Conservation (phyloP, 2,113 vertebrate genomes). For the Nanorana parkeri region DNA sequence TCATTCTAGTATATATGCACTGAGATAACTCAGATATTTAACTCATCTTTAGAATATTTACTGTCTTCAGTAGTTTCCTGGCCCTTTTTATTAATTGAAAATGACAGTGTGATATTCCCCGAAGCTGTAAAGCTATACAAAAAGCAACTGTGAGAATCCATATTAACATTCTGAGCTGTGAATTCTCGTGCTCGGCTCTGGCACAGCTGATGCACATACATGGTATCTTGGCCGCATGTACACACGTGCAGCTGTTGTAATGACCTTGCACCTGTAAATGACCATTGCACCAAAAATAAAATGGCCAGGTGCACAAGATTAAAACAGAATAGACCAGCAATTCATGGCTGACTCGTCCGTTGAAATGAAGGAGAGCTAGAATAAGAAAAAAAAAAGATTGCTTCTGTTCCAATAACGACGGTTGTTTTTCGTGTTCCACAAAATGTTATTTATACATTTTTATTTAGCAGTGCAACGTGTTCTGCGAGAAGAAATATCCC, state of each 20-base stretch:
- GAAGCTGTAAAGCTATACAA: conserved; percentile 48
- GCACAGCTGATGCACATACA: conserved; percentile 58
- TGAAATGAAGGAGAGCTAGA: not conserved
- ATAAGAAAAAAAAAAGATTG: not conserved
- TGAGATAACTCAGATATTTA: not conserved
- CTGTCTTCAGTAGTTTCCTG: conserved; percentile 2
- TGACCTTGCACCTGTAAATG: conserved; percentile 58
- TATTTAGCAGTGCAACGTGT: not conserved
- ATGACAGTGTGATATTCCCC: conserved; percentile 12
- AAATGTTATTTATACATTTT: not conserved
- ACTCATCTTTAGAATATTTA: not conserved
- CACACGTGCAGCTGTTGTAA: conserved; percentile 53
- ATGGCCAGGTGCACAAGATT: conserved; percentile 38
- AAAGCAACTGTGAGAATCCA: conserved; percentile 50
- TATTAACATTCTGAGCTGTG: conserved; percentile 54
- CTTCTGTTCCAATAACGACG: not conserved
- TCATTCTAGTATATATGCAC: not conserved
- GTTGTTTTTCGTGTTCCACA: not conserved
- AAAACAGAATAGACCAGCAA: conserved; percentile 32
- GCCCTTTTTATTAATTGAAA: not conserved
- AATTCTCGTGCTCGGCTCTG: conserved; percentile 48
- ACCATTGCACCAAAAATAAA: conserved; percentile 56
- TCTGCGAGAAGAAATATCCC: not conserved
- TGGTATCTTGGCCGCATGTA: conserved; percentile 48
- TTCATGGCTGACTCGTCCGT: not conserved